phyloP scores from a whole-genome alignment of 2,113 vertebrate genomes.

The Lophotis ruficrista region DNA sequence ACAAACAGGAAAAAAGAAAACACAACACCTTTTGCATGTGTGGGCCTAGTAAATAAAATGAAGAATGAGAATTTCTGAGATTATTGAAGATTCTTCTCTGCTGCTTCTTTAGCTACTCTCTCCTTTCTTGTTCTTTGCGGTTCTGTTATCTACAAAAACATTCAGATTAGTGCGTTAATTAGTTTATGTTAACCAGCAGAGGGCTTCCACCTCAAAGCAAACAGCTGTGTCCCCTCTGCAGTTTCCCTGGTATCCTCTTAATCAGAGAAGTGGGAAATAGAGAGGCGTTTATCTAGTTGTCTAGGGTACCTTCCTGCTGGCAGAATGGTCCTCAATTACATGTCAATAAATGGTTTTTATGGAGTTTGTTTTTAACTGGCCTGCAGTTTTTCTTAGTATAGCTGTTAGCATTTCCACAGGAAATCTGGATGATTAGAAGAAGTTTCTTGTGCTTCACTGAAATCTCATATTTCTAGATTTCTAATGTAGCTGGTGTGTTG shows the following conservation, averaged over 20 bases:
- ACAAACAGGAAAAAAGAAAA: neutral
- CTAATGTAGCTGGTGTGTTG: neutral
- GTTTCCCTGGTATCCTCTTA: neutral
- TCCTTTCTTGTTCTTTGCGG: slow-evolving; percentile 15
- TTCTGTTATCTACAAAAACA: slow-evolving; percentile 49
- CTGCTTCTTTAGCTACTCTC: neutral
- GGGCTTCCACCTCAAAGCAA: slow-evolving; percentile 59
- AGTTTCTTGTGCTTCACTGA: neutral
- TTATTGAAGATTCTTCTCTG: neutral
- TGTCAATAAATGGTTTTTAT: neutral
- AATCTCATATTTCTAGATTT: neutral
- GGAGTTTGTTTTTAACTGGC: neutral
- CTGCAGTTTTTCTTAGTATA: neutral
- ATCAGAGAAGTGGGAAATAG: neutral
- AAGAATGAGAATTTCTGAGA: neutral
- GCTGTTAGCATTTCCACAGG: neutral
- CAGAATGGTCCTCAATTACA: neutral
- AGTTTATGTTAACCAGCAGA: slow-evolving; percentile 65
- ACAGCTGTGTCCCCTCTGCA: neutral
- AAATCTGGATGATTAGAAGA: neutral
- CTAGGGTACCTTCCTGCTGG: neutral
- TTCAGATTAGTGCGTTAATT: slow-evolving; percentile 22
- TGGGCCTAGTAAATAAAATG: neutral
- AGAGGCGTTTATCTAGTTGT: neutral
- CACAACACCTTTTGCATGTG: neutral